Evolutionary conservation across 2,888 invertebrate genomes (phyloP).

Genomic region (Macrosoma leucophasiata): DNA sequence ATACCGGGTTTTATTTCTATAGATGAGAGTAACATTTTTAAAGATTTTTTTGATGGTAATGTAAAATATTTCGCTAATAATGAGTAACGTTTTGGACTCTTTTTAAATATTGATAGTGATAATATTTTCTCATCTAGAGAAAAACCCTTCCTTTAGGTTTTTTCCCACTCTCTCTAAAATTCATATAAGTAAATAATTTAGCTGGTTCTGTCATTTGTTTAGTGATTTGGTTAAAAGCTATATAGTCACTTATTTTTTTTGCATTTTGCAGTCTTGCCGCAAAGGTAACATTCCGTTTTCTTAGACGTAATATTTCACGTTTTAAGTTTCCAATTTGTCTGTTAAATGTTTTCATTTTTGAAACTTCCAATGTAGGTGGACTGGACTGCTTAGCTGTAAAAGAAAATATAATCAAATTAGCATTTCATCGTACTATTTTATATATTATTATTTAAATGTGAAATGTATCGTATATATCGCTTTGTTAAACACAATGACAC

Average conservation of each 20-base stretch:
- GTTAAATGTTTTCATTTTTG: too few species aligned
- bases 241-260: background rate
- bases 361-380: too few species aligned
- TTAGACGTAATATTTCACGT: too few species aligned
- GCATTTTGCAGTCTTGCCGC: too few species aligned
- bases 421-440: too few species aligned
- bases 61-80: background rate
- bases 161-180: background rate
- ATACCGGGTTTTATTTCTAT: conserved; percentile 22
- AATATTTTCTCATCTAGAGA: background rate
- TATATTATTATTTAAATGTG: too few species aligned
- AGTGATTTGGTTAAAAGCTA: background rate
- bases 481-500: too few species aligned
- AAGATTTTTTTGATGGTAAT: background rate
- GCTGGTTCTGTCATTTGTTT: background rate
- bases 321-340: too few species aligned
- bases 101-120: background rate
- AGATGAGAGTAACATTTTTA: conserved; percentile 10
- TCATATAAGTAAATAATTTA: background rate
- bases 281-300: too few species aligned
- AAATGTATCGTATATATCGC: too few species aligned
- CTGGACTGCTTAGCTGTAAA: too few species aligned
- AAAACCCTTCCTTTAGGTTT: background rate
- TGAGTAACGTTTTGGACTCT: background rate
- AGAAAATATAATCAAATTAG: too few species aligned